Percentiles rank a stretch among this genome's conserved stretches.
Conservation (phyloP, 2,888 invertebrate species). For the Oscheius sp. region DNA sequence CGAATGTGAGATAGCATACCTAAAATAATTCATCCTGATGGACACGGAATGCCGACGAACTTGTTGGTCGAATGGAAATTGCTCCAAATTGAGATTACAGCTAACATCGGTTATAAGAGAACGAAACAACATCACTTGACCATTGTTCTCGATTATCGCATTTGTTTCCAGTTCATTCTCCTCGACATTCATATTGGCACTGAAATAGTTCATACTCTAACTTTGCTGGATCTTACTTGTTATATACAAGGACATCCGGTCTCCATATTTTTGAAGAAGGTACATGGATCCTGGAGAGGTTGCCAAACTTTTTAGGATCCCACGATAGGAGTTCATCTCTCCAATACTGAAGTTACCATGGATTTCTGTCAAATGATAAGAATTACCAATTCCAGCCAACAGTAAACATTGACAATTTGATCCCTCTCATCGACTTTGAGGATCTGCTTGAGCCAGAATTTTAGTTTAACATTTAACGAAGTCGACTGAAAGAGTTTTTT, state of each 20-base stretch:
- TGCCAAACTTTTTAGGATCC: conserved; percentile 68
- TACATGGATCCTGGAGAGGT: conserved; percentile 66
- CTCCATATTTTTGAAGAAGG: conserved; percentile 70
- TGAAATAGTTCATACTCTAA: conserved; percentile 32
- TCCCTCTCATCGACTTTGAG: conserved; percentile 69
- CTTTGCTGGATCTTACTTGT: conserved; percentile 50
- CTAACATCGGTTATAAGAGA: conserved; percentile 70
- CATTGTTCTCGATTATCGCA: conserved; percentile 65
- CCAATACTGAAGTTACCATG: conserved; percentile 54
- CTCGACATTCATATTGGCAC: conserved; percentile 71
- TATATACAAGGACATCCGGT: conserved; percentile 71
- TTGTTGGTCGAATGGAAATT: conserved; percentile 70
- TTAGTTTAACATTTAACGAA: conserved; percentile 58
- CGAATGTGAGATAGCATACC: conserved; percentile 71
- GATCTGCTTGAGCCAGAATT: conserved; percentile 72
- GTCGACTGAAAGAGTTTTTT: conserved; percentile 25
- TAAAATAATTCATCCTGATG: conserved; percentile 37
- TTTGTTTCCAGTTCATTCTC: conserved; percentile 72
- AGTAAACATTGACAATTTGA: conserved; percentile 70
- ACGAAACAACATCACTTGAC: conserved; percentile 64
- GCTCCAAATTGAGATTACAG: conserved; percentile 65
- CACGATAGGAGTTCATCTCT: conserved; percentile 65
- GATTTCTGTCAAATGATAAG: too few relatives aligned
- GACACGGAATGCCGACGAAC: neutral
- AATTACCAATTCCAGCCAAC: conserved; percentile 67